These are phyloP conservation scores for Gallinago paraguaiae DNA, from an alignment of 2,113 vertebrate species.

Conservation along the genomic window DNA sequence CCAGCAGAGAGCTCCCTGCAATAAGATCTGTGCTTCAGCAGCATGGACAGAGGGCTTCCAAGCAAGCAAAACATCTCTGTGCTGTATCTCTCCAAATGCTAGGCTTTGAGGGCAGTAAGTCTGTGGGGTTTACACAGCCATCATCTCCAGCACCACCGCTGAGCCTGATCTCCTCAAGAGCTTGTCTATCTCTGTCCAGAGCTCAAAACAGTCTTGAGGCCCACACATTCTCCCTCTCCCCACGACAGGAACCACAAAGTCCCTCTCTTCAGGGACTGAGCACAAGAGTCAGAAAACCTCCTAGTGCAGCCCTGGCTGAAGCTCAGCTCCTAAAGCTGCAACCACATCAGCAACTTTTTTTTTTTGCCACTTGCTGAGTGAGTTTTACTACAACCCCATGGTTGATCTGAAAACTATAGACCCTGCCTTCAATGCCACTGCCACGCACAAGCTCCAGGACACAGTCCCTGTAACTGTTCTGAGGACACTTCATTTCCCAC, in stretches of 20 bases:
- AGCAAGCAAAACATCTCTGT: not conserved
- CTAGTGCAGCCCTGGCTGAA: not conserved
- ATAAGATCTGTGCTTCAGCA: not conserved
- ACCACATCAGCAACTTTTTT: accelerated
- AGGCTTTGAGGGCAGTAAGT: not conserved
- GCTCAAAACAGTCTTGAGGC: not conserved
- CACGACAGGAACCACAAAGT: not conserved
- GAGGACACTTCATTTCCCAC: not conserved
- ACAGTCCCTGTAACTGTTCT: not conserved
- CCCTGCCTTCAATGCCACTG: not conserved
- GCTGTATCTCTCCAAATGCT: not conserved
- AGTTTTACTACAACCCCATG: not conserved
- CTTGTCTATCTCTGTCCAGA: not conserved
- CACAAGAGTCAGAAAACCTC: not conserved
- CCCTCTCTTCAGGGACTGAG: not conserved
- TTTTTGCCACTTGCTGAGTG: not conserved
- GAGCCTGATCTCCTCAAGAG: not conserved
- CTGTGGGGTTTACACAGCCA: not conserved
- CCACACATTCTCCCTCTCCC: not conserved
- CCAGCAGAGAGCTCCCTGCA: not conserved
- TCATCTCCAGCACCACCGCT: not conserved
- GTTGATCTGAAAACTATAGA: not conserved
- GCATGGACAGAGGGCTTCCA: not conserved
- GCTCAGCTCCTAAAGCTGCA: not conserved
- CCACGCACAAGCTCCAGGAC: not conserved